Evolutionary conservation across 30 jellyfish, hydroid and myxozoan species (phyloP), one percentile per base, ranked within the genome.

Genomic region (Hydractinia symbiolongicarpus): DNA sequence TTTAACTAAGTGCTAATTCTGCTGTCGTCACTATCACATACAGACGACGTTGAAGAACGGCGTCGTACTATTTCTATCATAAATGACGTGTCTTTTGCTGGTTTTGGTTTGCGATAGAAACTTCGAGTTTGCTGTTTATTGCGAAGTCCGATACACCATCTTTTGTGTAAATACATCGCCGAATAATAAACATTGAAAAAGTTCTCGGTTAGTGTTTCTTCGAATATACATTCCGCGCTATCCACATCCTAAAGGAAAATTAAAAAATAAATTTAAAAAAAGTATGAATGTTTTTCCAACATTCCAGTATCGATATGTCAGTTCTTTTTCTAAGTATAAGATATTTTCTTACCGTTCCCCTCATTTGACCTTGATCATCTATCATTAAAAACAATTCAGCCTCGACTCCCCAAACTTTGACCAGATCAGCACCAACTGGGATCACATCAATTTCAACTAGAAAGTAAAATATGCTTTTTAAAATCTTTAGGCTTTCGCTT

Each of bases 381-480:
- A 91, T 91, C 98, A 91, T 91, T 51, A 91, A 91, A 76, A 84
- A 91, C 51, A 91, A 55, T 57, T 91, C 98, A 9, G 98, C 88
- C 73, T 91, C 98, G 11, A 91, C 98, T 4, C 96, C 98, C 98
- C 98, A 91, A 52, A 91, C 77, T 66, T 91, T 91, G 5, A 91
- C 98, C 15, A 88, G 73, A 84, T 91, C 98, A 19, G 98, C 98
- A 5, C 98, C 98, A 61, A 86, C 96, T 4, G 98, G 98, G 16
- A 91, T 91, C 55, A 91, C 98, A 50, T 91, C 98, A 6, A 91
- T 82, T 21, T 80, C 95, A 55, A 83, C 98, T 91, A 72, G 44
- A 86, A 91, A 50, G 51, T 44, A 87, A 14, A 60, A 16, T 8
- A 79, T 60, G 2, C 44, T 30, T 30, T 30, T 30, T 30, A 30